A percentile compares a stretch with the other conserved stretches of the same genome.
Conservation (phyloP, 2,888 invertebrate species). For the Mimas tiliae region DNA sequence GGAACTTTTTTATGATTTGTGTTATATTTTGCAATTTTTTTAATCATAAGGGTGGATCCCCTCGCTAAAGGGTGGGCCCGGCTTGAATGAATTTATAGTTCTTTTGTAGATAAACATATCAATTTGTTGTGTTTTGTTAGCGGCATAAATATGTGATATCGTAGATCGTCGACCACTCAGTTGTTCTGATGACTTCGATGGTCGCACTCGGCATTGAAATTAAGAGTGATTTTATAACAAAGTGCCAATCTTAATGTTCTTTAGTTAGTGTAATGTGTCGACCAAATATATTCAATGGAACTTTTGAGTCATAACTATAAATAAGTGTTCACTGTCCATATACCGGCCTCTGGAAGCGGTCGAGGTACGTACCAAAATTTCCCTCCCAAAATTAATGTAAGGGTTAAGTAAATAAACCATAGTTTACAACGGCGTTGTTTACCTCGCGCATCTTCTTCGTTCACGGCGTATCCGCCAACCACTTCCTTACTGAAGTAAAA, state of each 20-base stretch:
- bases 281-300: slow-evolving; percentile 1
- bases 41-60: slow-evolving; percentile 81
- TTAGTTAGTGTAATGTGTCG: slow-evolving; percentile 38
- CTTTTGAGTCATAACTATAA: slow-evolving; percentile 12
- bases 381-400: slow-evolving; percentile 38
- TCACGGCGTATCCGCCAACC: slow-evolving; percentile 68
- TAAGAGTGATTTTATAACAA: slow-evolving; percentile 57
- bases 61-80: slow-evolving; percentile 79
- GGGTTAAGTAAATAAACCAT: slow-evolving; percentile 49
- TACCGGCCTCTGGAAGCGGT: slow-evolving; percentile 5
- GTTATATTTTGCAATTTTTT: slow-evolving; percentile 83
- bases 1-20: slow-evolving; percentile 79
- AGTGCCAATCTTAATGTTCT: slow-evolving; percentile 40
- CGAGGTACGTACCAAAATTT: slow-evolving; percentile 23
- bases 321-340: slow-evolving; percentile 7
- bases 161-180: slow-evolving; percentile 63
- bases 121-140: slow-evolving; percentile 84
- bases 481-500: slow-evolving; percentile 70
- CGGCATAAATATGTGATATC: slow-evolving; percentile 74
- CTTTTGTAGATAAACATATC: slow-evolving; percentile 83
- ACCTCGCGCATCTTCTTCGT: slow-evolving; percentile 57
- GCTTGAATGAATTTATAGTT: slow-evolving; percentile 80
- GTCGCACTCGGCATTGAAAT: slow-evolving; percentile 57
- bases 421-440: slow-evolving; percentile 58
- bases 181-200: slow-evolving; percentile 66